Percentiles rank a stretch among this genome's conserved stretches.
phyloP scores from a whole-genome alignment of 2,797 vertebrate species.

The Bradypodion ventrale region DNA sequence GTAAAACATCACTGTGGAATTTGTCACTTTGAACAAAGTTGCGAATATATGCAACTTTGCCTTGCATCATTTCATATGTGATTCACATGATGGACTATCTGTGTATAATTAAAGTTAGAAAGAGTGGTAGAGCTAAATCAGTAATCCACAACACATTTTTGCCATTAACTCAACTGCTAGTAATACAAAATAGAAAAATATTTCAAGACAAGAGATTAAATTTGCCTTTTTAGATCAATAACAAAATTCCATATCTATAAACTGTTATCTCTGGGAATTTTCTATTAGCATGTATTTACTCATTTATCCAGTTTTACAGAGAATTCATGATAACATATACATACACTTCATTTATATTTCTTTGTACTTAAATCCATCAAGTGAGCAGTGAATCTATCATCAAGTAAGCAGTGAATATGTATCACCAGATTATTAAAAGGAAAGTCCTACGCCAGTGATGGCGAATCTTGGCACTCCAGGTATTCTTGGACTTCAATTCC shows the following conservation, averaged over 20 bases:
- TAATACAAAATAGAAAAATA: constrained; percentile 6
- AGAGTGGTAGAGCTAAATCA: neutral
- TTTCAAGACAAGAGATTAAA: neutral
- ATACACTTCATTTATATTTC: constrained; percentile 7
- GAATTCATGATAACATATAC: neutral
- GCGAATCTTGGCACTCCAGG: too few species aligned
- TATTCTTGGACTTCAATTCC: too few species aligned
- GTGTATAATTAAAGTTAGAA: neutral
- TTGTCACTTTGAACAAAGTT: neutral
- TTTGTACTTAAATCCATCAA: constrained; percentile 10
- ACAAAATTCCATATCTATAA: neutral
- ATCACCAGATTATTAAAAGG: neutral
- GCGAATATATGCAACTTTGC: neutral
- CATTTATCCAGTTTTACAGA: neutral
- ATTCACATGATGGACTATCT: neutral
- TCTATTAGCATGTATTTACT: neutral
- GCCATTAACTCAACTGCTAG: neutral
- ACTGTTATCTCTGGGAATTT: neutral
- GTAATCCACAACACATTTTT: neutral
- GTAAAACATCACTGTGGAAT: neutral
- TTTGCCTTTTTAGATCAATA: neutral
- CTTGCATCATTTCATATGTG: neutral
- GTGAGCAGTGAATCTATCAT: neutral
- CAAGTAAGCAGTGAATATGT: neutral
- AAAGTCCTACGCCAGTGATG: too few species aligned